phyloP scores from a whole-genome alignment of 1,140 invertebrate species.

The Heliconius himera region DNA sequence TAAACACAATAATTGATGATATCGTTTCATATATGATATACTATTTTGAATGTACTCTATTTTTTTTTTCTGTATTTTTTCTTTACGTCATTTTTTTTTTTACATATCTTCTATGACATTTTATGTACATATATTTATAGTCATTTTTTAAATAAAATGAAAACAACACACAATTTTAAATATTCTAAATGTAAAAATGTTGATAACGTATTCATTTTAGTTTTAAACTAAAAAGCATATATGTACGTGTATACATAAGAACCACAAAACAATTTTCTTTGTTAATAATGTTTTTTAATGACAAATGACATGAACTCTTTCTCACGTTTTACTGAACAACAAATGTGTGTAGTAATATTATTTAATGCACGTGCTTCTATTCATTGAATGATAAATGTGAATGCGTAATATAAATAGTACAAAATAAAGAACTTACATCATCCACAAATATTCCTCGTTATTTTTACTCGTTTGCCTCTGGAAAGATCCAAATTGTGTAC shows the following conservation, averaged over 20 bases:
- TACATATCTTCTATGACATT: too few relatives aligned
- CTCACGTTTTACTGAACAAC: neutral
- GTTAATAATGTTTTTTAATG: too few relatives aligned
- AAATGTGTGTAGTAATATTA: neutral
- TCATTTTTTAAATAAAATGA: too few relatives aligned
- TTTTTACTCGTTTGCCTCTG: slow-evolving; percentile 66
- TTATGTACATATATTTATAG: too few relatives aligned
- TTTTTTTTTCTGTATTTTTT: too few relatives aligned
- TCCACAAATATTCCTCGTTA: slow-evolving; percentile 74
- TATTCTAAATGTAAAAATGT: too few relatives aligned
- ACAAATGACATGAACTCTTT: neutral
- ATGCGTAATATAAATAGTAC: neutral
- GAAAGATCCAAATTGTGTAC: slow-evolving; percentile 50
- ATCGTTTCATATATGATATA: neutral
- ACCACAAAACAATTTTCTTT: neutral
- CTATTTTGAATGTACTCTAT: too few relatives aligned
- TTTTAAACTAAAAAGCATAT: too few relatives aligned
- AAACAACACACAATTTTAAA: too few relatives aligned
- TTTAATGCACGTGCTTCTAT: neutral
- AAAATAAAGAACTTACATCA: slow-evolving; percentile 66
- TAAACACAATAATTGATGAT: neutral
- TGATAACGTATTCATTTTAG: too few relatives aligned
- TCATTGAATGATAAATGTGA: neutral
- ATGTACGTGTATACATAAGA: neutral
- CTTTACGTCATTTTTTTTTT: too few relatives aligned